phyloP scores from a whole-genome alignment of 2,113 vertebrate genomes.

The Phalacrocorax pelagicus region DNA sequence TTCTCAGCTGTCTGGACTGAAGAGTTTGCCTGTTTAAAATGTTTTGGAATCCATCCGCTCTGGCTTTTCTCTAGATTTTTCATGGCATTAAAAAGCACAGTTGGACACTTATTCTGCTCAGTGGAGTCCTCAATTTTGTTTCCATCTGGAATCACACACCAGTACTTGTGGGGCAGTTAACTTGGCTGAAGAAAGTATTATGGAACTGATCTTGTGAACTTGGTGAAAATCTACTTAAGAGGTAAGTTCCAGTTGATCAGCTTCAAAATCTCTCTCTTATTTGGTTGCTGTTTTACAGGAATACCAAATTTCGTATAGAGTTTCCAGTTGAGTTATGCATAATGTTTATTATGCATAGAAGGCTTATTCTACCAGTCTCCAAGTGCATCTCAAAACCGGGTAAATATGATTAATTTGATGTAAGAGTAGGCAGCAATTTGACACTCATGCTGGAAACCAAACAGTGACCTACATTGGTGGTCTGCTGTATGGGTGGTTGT shows the following conservation, averaged over 20 bases:
- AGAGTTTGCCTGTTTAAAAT: conserved; percentile 4
- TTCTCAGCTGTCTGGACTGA: conserved; percentile 5
- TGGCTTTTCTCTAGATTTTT: conserved; percentile 22
- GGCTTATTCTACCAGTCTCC: neutral
- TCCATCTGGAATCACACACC: neutral
- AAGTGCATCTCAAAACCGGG: neutral
- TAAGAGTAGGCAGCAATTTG: neutral
- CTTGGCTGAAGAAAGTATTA: neutral
- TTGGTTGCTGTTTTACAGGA: neutral
- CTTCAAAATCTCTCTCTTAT: neutral
- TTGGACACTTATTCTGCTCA: neutral
- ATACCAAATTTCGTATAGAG: neutral
- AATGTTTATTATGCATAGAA: neutral
- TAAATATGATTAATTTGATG: neutral
- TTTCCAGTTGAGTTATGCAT: neutral
- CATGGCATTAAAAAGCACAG: neutral
- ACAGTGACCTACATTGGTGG: neutral
- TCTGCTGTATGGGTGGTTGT: neutral
- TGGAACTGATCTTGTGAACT: neutral
- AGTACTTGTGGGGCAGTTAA: neutral
- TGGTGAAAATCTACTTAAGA: neutral
- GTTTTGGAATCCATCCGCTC: neutral
- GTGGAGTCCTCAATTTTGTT: neutral
- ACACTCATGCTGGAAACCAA: neutral
- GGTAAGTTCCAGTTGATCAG: neutral